Evolutionary conservation across 2,797 vertebrate genomes (phyloP).

Genomic region (Chelon labrosus): DNA sequence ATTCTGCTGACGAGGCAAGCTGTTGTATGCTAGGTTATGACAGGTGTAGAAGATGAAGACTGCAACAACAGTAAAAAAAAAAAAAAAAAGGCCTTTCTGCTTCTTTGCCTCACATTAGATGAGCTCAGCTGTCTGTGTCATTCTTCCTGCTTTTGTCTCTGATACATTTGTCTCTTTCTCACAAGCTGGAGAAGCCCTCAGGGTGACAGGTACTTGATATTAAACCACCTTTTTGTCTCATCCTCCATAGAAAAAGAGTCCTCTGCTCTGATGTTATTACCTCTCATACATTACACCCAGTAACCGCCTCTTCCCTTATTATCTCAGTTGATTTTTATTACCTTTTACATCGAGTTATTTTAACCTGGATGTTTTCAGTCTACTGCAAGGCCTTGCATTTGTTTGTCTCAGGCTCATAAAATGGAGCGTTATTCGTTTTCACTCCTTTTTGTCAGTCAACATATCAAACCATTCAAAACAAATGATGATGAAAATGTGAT

Average conservation of each 20-base stretch:
- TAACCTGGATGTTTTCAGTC: constrained; percentile 65
- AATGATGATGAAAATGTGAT: constrained; percentile 1
- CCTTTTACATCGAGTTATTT: constrained; percentile 51
- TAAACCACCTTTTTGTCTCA: constrained; percentile 86
- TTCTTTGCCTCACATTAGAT: constrained; percentile 48
- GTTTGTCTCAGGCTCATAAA: constrained; percentile 48
- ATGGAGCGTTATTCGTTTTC: constrained; percentile 31
- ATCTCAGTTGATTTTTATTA: constrained; percentile 72
- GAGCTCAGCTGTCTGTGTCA: constrained; percentile 61
- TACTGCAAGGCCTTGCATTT: constrained; percentile 41
- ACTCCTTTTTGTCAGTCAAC: constrained; percentile 35
- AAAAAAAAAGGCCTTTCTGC: constrained; percentile 32
- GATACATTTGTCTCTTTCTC: constrained; percentile 90
- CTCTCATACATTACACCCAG: constrained; percentile 84
- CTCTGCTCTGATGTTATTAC: constrained; percentile 83
- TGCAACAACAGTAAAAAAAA: background rate
- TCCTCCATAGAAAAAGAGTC: constrained; percentile 81
- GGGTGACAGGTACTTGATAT: constrained; percentile 98
- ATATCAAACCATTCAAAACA: constrained; percentile 37
- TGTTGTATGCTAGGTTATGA: background rate
- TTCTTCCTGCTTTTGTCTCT: constrained; percentile 80
- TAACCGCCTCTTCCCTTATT: constrained; percentile 61
- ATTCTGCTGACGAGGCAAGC: constrained; percentile 9
- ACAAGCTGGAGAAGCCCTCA: constrained; percentile 99
- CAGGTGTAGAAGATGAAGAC: background rate